phyloP scores from a whole-genome alignment of 1,140 invertebrate species.

The Ectropis grisescens region DNA sequence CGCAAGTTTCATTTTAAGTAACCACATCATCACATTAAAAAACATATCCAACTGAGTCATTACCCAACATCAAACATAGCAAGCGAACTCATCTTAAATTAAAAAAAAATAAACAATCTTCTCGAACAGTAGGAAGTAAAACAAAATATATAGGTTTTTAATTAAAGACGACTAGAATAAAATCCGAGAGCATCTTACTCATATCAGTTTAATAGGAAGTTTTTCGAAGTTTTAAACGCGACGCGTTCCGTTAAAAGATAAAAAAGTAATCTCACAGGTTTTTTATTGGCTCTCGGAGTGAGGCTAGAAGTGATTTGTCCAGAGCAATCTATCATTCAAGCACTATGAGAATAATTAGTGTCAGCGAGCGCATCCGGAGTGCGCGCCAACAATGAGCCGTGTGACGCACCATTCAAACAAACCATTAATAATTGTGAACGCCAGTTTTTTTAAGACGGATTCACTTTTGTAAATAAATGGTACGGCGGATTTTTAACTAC shows the following conservation, averaged over 20 bases:
- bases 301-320: conserved; percentile 58
- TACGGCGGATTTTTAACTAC: conserved; percentile 56
- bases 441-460: conserved; percentile 55
- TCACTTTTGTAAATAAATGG: conserved; percentile 59
- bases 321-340: conserved; percentile 60
- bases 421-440: conserved; percentile 62
- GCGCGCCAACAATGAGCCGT: conserved; percentile 49
- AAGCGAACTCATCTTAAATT: too few relatives aligned
- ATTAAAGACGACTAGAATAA: too few relatives aligned
- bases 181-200: too few relatives aligned
- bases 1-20: too few relatives aligned
- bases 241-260: conserved; percentile 3
- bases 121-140: too few relatives aligned
- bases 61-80: too few relatives aligned
- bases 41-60: too few relatives aligned
- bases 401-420: conserved; percentile 58
- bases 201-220: too few relatives aligned
- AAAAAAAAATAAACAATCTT: too few relatives aligned
- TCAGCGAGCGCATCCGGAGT: conserved; percentile 52
- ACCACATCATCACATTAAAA: too few relatives aligned
- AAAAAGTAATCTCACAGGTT: conserved; percentile 48
- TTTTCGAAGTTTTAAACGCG: too few relatives aligned
- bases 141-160: too few relatives aligned
- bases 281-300: conserved; percentile 43
- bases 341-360: conserved; percentile 64